phyloP scores from a whole-genome alignment of 2,113 vertebrate species.

The Varanus salvator region DNA sequence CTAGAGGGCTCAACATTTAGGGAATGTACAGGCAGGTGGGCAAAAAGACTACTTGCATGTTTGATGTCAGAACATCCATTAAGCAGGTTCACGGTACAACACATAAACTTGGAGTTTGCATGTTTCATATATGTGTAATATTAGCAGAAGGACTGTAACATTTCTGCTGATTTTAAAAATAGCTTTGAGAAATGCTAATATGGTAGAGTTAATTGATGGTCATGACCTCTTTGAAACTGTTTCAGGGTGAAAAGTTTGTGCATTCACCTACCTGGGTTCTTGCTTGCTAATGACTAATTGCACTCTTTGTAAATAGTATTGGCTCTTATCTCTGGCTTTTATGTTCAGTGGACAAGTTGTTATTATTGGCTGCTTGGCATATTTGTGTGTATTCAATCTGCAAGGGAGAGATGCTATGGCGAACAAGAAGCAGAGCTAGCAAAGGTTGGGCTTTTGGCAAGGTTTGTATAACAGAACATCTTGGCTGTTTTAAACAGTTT shows the following conservation, averaged over 20 bases:
- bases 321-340: not conserved
- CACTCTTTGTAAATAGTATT: no score
- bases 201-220: not conserved
- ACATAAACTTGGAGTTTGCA: no score
- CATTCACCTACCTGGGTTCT: not conserved
- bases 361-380: not conserved
- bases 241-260: not conserved
- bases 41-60: no score
- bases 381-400: not conserved
- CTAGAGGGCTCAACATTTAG: no score
- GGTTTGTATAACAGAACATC: not conserved
- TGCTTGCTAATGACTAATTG: not conserved
- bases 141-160: no score
- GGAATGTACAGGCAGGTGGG: no score
- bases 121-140: no score
- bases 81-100: no score
- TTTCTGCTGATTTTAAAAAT: not conserved
- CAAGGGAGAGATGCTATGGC: not conserved
- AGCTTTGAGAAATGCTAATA: not conserved
- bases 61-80: no score
- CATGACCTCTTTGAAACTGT: not conserved
- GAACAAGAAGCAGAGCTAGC: not conserved
- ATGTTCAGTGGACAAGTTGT: not conserved
- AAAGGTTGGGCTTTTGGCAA: not conserved
- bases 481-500: not conserved